Evolutionary conservation across 2,797 vertebrate genomes (phyloP), one percentile per base, ranked within the genome.

Genomic region (Amblyopsis hoosieri): DNA sequence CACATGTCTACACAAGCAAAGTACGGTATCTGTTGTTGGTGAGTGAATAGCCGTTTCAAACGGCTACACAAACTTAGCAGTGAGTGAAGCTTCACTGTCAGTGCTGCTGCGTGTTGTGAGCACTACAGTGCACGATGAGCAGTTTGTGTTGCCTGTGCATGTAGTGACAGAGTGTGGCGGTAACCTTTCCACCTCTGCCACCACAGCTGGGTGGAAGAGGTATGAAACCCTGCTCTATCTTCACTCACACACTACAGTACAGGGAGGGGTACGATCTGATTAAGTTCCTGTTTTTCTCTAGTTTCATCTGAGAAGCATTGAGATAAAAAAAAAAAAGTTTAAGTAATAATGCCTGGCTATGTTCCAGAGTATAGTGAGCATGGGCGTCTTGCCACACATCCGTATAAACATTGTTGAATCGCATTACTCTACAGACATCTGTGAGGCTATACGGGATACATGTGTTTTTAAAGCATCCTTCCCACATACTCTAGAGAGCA

Each of bases 211-310:
- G 67, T 68, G 80, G 60, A 15, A 66, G 63, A 74, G 29, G 66
- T 79, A 66, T 74, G 79, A 87, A 89, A 87, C 64, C 46, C 33
- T 54, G 51, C 2, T 54, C 9, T 61, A 72, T 79, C 65, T 42
- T 50, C 37, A 53, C 29, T 2, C 14, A 12, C 6, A 29, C 37
- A 67, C 12, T 29, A 42, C 37, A 42, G 37, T 42, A 29, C 78
- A 87, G 87, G 90, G 89, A 69, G 85, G 77, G 84, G 87, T 60
- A 5, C 52, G 2, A 77, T 81, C 72, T 70, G 61, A 83, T 77
- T 60, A 13, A 83, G 79, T 92, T 93, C 89, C 92, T 90, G 88
- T 91, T 92, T 90, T 84, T 81, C 58, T 80, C 61, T 54, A 29
- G 31, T 45, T 23, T 45, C 55, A 87, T 85, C 76, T 86, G 68